Percentiles rank a stretch among this genome's conserved stretches.
Evolutionary conservation across 2,888 invertebrate species (phyloP).

Genomic region (Danaus chrysippus): DNA sequence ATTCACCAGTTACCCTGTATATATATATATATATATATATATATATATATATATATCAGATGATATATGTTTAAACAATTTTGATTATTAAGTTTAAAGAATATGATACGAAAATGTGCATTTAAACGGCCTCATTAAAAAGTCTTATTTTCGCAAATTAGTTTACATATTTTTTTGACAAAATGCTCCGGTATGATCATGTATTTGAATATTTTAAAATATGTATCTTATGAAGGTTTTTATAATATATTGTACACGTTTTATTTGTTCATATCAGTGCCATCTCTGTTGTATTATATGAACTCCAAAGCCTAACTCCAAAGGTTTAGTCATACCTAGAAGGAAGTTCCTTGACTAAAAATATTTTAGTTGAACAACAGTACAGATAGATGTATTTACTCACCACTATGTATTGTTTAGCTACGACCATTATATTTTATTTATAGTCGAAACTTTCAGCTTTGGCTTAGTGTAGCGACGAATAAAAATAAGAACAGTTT

Average conservation of each 20-base stretch:
- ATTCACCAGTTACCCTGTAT: too few species aligned
- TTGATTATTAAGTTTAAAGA: too few species aligned
- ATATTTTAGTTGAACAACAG: slow-evolving; percentile 46
- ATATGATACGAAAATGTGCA: too few species aligned
- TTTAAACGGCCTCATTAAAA: too few species aligned
- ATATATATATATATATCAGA: too few species aligned
- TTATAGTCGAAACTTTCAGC: slow-evolving; percentile 17
- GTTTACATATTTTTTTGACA: too few species aligned
- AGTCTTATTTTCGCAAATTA: too few species aligned
- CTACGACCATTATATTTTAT: slow-evolving; percentile 30
- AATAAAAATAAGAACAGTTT: slow-evolving; percentile 14
- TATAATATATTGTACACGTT: slow-evolving; percentile 12
- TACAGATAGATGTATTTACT: slow-evolving; percentile 55
- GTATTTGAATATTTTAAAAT: too few species aligned
- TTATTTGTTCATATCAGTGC: slow-evolving; percentile 20
- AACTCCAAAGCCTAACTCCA: slow-evolving; percentile 29
- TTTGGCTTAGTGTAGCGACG: slow-evolving; percentile 15
- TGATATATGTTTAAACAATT: too few species aligned
- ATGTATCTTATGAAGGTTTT: neutral
- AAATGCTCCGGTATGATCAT: too few species aligned
- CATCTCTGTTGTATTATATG: slow-evolving; percentile 20
- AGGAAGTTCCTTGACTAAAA: slow-evolving; percentile 22
- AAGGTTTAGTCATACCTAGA: neutral
- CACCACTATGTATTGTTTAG: slow-evolving; percentile 22
- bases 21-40: too few species aligned